Evolutionary conservation across 2,797 vertebrate genomes (phyloP).

Genomic region (Danio choprae): DNA sequence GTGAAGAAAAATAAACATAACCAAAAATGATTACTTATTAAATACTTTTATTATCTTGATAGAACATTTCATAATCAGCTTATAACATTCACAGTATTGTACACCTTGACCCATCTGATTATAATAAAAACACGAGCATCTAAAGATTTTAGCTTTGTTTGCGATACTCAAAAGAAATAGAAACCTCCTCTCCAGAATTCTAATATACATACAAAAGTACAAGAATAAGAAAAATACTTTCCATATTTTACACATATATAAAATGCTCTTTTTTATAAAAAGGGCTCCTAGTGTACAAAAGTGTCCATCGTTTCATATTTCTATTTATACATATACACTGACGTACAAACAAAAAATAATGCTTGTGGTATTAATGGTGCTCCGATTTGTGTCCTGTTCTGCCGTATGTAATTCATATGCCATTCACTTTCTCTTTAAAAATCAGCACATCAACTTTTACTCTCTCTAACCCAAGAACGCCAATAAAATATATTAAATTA

Average conservation of each 20-base stretch:
- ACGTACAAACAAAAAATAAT: constrained; percentile 60
- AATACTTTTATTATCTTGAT: constrained; percentile 73
- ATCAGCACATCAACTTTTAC: constrained; percentile 8
- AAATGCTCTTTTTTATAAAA: constrained; percentile 72
- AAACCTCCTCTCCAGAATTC: constrained; percentile 61
- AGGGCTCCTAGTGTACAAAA: constrained; percentile 68
- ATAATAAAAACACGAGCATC: constrained; percentile 64
- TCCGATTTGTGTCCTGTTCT: constrained; percentile 48
- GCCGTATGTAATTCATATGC: neutral
- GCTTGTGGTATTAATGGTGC: constrained; percentile 47
- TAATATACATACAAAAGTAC: constrained; percentile 75
- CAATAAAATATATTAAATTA: constrained; percentile 46
- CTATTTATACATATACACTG: constrained; percentile 63
- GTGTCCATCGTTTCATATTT: constrained; percentile 62
- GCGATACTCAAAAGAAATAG: constrained; percentile 62
- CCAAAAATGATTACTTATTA: constrained; percentile 36
- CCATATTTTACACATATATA: constrained; percentile 75
- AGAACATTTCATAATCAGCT: constrained; percentile 71
- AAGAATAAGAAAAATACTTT: constrained; percentile 81
- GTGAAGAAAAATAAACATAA: neutral
- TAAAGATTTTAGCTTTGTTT: constrained; percentile 58
- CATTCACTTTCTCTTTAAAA: constrained; percentile 10
- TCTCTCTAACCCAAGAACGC: constrained; percentile 8
- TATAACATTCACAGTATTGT: constrained; percentile 76
- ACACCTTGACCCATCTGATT: constrained; percentile 69